Base-by-base conservation (phyloP, 2,888 invertebrate genomes). In the Creontiades dilutus region DNA sequence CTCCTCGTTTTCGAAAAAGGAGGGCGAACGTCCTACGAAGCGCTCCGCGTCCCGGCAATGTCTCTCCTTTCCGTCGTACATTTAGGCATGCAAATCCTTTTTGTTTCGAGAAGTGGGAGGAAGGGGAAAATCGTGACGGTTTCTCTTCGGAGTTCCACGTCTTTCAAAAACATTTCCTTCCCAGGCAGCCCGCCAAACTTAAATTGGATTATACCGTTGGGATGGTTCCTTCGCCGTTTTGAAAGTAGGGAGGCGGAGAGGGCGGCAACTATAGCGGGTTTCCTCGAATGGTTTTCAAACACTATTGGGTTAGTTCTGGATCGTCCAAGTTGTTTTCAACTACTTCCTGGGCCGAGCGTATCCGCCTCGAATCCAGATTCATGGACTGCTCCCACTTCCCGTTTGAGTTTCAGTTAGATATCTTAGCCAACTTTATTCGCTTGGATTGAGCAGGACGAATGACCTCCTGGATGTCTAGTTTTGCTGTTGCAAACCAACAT, bases 201-300 rank as follows among this genome's bases (percentile, higher is more conserved):
- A 68, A 68, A 68, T 68, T 68, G 68, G 68, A 68, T 68, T 68
- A 68, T 68, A 68, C 68, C 27, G 68, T n/a, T n/a, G 68, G 68
- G 68, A 68, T 4, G 11, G 23, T 23, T 7, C 3, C 23, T 23
- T 23, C 23, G 27, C 68, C 19, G 52, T 52, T 52, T 52, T 37
- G 37, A 37, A 37, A 37, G 7, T n/a, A n/a, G n/a, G n/a, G n/a
- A n/a, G n/a, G n/a, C n/a, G 37, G 37, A 37, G 37, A 7, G 37
- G 52, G 52, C 14, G 52, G 23, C 19, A 23, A 68, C 68, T 68
- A 68, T 68, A 68, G 68, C 68, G 14, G 57, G 68, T 68, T 68
- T 23, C 68, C 23, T 68, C 27, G 19, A 68, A 68, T 12, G n/a
- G 23, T 23, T 61, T 68, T 23, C 68, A 68, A 68, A 68, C 68